Conservation (phyloP, 2,888 invertebrate species). For the Acleris emargana region DNA sequence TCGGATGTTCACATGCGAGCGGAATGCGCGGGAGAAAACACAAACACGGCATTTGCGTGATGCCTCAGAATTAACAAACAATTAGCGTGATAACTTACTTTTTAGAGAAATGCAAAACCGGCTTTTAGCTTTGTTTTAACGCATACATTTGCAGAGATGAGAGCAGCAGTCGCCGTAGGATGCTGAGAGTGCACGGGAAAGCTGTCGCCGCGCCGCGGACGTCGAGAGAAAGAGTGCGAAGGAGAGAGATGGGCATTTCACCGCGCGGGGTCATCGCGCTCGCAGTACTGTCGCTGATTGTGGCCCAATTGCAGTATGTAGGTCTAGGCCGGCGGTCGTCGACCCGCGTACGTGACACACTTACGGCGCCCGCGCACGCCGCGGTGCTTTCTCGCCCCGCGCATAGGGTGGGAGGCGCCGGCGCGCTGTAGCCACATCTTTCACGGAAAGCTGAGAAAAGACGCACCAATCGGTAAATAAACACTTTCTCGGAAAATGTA, state of each 20-base stretch:
- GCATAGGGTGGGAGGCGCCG: constrained; percentile 61
- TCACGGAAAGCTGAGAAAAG: constrained; percentile 74
- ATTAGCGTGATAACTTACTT: constrained; percentile 12
- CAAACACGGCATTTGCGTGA: constrained; percentile 53
- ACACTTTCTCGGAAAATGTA: constrained; percentile 37
- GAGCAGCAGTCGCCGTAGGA: constrained; percentile 12
- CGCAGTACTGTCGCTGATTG: constrained; percentile 82
- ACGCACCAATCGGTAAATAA: constrained; percentile 46
- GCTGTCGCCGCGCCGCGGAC: constrained; percentile 58
- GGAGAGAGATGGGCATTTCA: constrained; percentile 81
- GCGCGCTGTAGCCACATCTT: constrained; percentile 38
- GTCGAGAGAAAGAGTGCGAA: constrained; percentile 81
- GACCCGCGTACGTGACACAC: constrained; percentile 81
- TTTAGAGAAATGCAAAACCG: constrained; percentile 5
- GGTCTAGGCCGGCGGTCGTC: constrained; percentile 85
- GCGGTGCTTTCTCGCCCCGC: constrained; percentile 78
- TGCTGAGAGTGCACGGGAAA: constrained; percentile 60
- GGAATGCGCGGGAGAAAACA: constrained; percentile 63
- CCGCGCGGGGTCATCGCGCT: constrained; percentile 81
- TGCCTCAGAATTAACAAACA: constrained; percentile 14
- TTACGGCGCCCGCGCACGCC: constrained; percentile 74
- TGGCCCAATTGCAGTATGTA: constrained; percentile 81
- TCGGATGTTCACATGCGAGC: constrained; percentile 76
- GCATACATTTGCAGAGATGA: constrained; percentile 14
- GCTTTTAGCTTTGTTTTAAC: constrained; percentile 4